Evolutionary conservation across 2,797 vertebrate species (phyloP).

Genomic region (Malurus leucopterus): DNA sequence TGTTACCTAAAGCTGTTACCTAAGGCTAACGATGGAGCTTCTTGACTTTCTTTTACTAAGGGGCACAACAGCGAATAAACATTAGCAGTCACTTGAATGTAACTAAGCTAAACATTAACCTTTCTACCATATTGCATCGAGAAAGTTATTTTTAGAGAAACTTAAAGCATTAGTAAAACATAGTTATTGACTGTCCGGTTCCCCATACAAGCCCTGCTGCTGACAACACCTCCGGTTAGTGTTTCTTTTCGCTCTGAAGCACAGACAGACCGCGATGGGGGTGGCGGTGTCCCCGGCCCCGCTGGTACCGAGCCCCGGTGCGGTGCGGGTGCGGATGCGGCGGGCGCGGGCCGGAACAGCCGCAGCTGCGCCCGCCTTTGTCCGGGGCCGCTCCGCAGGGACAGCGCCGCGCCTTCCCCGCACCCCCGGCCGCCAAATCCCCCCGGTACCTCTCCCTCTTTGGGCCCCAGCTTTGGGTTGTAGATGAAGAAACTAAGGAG

Average conservation of each 20-base stretch:
- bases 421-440: background rate
- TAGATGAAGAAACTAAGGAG: slow-evolving; percentile 94
- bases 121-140: background rate
- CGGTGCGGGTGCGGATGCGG: background rate
- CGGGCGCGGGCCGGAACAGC: background rate
- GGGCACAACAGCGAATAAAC: rapidly evolving
- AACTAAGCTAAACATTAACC: background rate
- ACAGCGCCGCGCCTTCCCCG: background rate
- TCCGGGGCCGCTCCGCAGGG: background rate
- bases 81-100: background rate
- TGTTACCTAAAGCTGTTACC: rapidly evolving
- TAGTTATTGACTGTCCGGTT: background rate
- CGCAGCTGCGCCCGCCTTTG: background rate
- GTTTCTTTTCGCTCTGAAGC: background rate
- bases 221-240: background rate
- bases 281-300: rapidly evolving
- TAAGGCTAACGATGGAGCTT: rapidly evolving
- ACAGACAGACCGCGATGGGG: rapidly evolving
- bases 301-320: rapidly evolving
- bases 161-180: background rate
- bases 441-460: slow-evolving; percentile 87
- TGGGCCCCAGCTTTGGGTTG: slow-evolving; percentile 91
- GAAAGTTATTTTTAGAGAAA: background rate
- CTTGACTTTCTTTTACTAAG: background rate
- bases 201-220: rapidly evolving